A percentile compares a stretch with the other conserved stretches of the same genome.
These are phyloP conservation scores for Lophochroa leadbeateri DNA, from an alignment of 2,113 vertebrate species.

Conservation along the genomic window DNA sequence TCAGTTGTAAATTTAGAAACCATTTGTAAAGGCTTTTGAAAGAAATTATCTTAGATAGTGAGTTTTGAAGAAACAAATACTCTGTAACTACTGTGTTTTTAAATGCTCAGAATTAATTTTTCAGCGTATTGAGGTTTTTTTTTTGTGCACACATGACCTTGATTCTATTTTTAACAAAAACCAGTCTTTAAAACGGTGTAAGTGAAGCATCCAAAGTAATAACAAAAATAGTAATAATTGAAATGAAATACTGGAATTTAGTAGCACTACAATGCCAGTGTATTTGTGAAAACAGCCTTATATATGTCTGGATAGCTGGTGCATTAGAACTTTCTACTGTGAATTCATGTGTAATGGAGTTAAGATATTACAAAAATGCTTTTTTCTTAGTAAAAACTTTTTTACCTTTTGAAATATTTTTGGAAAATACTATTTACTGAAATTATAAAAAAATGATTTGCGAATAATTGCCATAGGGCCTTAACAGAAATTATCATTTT, in stretches of 20 bases:
- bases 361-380: neutral
- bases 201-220: neutral
- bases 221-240: neutral
- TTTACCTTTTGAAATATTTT: neutral
- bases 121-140: neutral
- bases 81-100: neutral
- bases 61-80: neutral
- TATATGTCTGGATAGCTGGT: neutral
- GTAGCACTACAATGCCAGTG: neutral
- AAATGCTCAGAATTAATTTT: neutral
- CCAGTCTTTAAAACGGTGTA: neutral
- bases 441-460: neutral
- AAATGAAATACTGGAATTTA: neutral
- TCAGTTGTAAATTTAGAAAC: neutral
- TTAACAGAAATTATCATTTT: neutral
- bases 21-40: neutral
- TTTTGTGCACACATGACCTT: neutral
- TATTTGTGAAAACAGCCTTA: neutral
- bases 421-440: neutral
- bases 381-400: neutral
- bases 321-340: neutral
- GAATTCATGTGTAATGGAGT: neutral
- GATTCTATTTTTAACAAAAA: neutral
- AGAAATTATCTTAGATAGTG: neutral
- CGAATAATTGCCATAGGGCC: neutral